Evolutionary conservation across 2,113 vertebrate genomes (phyloP).

Genomic region (Zingel zingel): DNA sequence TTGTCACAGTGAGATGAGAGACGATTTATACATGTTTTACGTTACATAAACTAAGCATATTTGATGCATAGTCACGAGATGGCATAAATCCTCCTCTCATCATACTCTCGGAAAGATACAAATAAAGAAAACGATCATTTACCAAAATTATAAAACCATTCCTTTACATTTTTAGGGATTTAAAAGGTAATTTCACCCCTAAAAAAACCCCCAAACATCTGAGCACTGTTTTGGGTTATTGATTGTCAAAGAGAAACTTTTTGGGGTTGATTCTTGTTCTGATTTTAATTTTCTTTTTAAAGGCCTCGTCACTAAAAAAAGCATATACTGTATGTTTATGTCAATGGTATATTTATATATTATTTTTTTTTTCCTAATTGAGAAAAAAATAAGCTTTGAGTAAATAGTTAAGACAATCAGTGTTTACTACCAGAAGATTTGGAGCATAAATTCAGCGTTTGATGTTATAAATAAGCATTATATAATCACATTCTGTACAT

Average conservation of each 20-base stretch:
- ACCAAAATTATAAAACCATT: neutral
- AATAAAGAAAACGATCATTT: neutral
- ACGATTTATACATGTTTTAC: no score
- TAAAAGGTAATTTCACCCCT: neutral
- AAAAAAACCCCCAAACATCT: neutral
- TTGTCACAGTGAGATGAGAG: no score
- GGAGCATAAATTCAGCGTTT: constrained; percentile 37
- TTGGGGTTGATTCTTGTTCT: neutral
- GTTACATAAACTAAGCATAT: no score
- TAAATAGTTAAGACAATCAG: constrained; percentile 19
- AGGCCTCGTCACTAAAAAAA: neutral
- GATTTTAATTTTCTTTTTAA: neutral
- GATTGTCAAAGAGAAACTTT: neutral
- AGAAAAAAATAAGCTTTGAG: neutral
- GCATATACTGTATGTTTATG: neutral
- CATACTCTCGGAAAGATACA: no score
- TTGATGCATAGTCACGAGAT: no score
- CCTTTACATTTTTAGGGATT: neutral
- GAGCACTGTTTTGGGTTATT: neutral
- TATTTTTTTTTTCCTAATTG: neutral
- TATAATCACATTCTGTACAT: constrained; percentile 64
- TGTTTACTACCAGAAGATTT: constrained; percentile 57
- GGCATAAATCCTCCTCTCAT: neutral
- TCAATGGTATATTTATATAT: neutral
- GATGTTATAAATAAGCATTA: constrained; percentile 70